Percentiles rank a stretch among this genome's conserved stretches.
phyloP scores from a whole-genome alignment of 2,888 invertebrate species.

The Cacoxenus indagator region DNA sequence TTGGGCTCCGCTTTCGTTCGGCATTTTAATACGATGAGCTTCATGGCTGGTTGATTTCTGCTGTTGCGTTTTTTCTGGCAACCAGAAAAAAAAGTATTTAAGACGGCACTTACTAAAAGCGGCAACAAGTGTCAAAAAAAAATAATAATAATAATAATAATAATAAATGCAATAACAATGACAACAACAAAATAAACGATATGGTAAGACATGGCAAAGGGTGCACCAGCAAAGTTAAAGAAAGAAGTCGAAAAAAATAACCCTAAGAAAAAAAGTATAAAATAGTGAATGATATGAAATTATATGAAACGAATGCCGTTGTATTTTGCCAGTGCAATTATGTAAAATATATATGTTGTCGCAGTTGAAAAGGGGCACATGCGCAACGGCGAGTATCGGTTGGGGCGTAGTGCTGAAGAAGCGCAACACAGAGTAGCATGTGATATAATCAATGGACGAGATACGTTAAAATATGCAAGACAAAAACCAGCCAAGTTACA shows the following conservation, averaged over 20 bases:
- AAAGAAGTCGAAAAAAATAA: neutral
- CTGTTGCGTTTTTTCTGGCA: neutral
- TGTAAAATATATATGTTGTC: neutral
- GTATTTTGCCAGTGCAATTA: neutral
- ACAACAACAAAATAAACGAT: neutral
- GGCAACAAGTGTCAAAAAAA: conserved; percentile 1
- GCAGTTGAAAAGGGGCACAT: neutral
- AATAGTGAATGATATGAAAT: neutral
- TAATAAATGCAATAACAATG: neutral
- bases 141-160: too few species aligned
- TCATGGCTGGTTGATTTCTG: conserved; percentile 9
- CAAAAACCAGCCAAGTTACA: neutral
- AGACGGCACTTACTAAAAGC: neutral
- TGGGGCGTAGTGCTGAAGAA: too few species aligned
- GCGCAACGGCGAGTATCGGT: neutral
- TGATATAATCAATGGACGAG: too few species aligned
- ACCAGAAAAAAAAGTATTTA: too few species aligned
- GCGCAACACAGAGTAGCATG: too few species aligned
- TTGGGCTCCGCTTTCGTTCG: neutral
- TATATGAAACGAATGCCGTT: neutral
- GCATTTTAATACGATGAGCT: neutral
- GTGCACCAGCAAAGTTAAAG: neutral
- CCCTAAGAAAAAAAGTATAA: neutral
- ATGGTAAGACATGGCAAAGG: neutral
- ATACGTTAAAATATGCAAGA: neutral